Base-by-base conservation (phyloP, 2,888 invertebrate species). In the Harpalus rufipes region DNA sequence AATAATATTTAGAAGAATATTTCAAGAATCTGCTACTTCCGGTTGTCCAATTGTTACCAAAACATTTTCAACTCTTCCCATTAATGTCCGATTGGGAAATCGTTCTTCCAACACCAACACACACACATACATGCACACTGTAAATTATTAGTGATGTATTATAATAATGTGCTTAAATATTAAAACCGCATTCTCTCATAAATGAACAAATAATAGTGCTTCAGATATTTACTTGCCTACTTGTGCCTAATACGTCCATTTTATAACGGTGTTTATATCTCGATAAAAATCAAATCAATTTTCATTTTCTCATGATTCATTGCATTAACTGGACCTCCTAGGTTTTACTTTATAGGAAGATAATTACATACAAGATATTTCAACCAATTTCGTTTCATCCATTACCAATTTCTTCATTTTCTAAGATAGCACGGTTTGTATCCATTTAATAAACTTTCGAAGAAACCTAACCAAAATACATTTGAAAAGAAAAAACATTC, bases 251-350 rank as follows among this genome's bases (percentile, higher is more conserved):
- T 51, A 12, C 8, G 10, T 12, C 0, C 6, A 10, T 8, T 12
- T 51, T 4, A 12, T 51, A 51, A 51, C 12, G 44, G 44, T 12
- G 21, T 8, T 51, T 51, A 51, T 12, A 51, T 1, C 2, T 59
- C 6, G 59, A 59, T 59, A 59, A 59, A 16, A 59, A 59, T 51
- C 44, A 65, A 65, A 65, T 65, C 65, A 25, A 65, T 65, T 65
- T 65, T 32, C 25, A 65, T 65, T 65, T 65, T 65, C 32, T 65
- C 10, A n/a, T 32, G 21, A 25, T 65, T 65, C 14, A 12, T 32
- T 59, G 18, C 25, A 39, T 39, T 32, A 25, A 65, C 25, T 65
- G 25, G 39, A 65, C 39, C 65, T 65, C 39, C 25, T 65, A 65
- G 39, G 12, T 12, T 65, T 32, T 21, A 25, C 25, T 32, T 65